phyloP scores from a whole-genome alignment of 1,140 invertebrate genomes.

The Conus ventricosus region DNA sequence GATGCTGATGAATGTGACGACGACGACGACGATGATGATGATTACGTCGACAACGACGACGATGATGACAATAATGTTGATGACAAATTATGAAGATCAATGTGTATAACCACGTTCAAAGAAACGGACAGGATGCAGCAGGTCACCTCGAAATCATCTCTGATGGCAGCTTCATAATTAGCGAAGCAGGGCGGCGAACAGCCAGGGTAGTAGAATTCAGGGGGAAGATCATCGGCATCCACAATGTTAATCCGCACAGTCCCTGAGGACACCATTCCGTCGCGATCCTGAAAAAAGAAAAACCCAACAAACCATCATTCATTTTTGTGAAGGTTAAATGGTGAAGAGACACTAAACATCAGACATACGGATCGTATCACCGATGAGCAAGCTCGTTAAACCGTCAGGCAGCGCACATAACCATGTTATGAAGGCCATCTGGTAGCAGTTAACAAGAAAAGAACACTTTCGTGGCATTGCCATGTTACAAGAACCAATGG shows the following conservation, averaged over 20 bases:
- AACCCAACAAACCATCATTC: background rate
- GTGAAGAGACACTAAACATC: too few relatives aligned
- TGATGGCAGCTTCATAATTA: constrained; percentile 23
- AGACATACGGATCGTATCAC: too few relatives aligned
- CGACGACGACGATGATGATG: constrained; percentile 18
- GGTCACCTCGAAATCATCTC: background rate
- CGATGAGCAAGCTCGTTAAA: too few relatives aligned
- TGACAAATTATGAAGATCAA: background rate
- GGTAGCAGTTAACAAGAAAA: too few relatives aligned
- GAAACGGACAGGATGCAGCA: too few relatives aligned
- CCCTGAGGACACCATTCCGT: background rate
- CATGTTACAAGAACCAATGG: too few relatives aligned
- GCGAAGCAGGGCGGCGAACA: constrained; percentile 26
- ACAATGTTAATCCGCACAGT: constrained; percentile 21
- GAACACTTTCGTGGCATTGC: too few relatives aligned
- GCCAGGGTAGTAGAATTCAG: constrained; percentile 7
- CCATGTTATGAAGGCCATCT: too few relatives aligned
- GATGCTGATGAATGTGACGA: constrained; percentile 24
- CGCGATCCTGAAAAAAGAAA: constrained; percentile 25
- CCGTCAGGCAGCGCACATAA: too few relatives aligned
- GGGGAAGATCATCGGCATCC: constrained; percentile 31
- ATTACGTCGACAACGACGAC: constrained; percentile 5
- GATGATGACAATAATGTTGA: constrained; percentile 10
- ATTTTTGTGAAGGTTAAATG: background rate
- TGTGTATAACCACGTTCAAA: too few relatives aligned